These are phyloP conservation scores for Theocolax elegans DNA, from an alignment of 1,140 invertebrate species.

Conservation along the genomic window DNA sequence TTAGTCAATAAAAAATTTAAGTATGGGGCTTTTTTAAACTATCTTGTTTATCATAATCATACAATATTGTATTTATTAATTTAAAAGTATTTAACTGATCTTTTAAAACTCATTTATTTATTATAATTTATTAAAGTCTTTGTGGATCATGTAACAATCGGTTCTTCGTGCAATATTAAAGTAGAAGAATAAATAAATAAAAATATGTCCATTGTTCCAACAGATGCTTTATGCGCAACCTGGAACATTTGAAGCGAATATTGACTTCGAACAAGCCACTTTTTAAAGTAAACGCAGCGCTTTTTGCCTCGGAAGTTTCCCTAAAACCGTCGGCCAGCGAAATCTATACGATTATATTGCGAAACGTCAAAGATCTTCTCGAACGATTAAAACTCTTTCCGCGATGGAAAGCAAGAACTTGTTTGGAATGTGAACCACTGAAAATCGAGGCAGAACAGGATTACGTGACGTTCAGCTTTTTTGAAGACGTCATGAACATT, in stretches of 20 bases:
- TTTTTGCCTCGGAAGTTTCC: slow-evolving; percentile 79
- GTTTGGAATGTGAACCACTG: slow-evolving; percentile 75
- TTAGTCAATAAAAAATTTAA: no score
- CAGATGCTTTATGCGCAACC: slow-evolving; percentile 71
- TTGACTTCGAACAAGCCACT: slow-evolving; percentile 72
- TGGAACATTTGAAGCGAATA: slow-evolving; percentile 76
- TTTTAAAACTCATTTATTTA: no score
- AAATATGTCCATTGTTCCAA: no score
- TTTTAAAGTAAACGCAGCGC: slow-evolving; percentile 81
- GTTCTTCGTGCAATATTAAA: no score
- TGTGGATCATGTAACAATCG: no score
- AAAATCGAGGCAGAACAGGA: slow-evolving; percentile 63
- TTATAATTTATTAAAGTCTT: no score
- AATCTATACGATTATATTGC: slow-evolving; percentile 79
- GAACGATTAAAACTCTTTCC: slow-evolving; percentile 78
- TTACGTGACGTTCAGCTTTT: slow-evolving; percentile 76
- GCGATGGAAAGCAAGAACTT: slow-evolving; percentile 87
- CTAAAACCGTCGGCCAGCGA: slow-evolving; percentile 79
- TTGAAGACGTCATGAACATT: slow-evolving; percentile 79
- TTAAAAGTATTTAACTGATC: no score
- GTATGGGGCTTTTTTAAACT: no score
- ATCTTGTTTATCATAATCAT: no score
- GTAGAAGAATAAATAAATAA: no score
- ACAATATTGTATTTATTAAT: no score
- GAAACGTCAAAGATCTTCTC: slow-evolving; percentile 74